phyloP scores from a whole-genome alignment of 35 echinoderm and acorn worm genomes.

The Amphiura filiformis region DNA sequence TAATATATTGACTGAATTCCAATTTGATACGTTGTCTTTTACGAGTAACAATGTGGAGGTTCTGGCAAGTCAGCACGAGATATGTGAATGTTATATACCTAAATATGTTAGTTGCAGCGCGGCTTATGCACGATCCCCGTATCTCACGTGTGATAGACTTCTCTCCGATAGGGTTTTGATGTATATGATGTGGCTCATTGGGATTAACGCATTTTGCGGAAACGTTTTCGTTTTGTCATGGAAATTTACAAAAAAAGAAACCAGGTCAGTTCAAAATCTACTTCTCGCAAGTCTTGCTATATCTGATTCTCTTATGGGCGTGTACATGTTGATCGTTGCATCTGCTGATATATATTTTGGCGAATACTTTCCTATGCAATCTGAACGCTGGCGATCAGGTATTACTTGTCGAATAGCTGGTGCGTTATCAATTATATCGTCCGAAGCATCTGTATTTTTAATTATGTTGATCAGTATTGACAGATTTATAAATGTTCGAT shows the following conservation, averaged over 20 bases:
- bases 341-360: slow-evolving; percentile 1
- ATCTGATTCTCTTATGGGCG: slow-evolving; percentile 65
- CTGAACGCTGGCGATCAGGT: not conserved
- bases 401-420: not conserved
- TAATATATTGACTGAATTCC: not conserved
- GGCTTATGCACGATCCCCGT: not conserved
- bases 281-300: slow-evolving; percentile 28
- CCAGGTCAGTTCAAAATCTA: not conserved
- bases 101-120: not conserved
- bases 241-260: not conserved
- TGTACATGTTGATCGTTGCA: slow-evolving; percentile 17
- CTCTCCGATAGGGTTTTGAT: not conserved
- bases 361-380: not conserved
- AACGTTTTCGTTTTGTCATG: not conserved
- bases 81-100: not conserved
- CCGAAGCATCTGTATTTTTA: slow-evolving; percentile 7
- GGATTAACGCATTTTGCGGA: not conserved
- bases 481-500: not conserved
- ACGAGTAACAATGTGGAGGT: not conserved
- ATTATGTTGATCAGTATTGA: slow-evolving; percentile 8
- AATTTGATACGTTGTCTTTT: not conserved
- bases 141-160: not conserved
- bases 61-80: not conserved
- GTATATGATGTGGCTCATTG: not conserved
- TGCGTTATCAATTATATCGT: not conserved